Evolutionary conservation across 2,113 vertebrate genomes (phyloP).

Genomic region (Morone chrysops): DNA sequence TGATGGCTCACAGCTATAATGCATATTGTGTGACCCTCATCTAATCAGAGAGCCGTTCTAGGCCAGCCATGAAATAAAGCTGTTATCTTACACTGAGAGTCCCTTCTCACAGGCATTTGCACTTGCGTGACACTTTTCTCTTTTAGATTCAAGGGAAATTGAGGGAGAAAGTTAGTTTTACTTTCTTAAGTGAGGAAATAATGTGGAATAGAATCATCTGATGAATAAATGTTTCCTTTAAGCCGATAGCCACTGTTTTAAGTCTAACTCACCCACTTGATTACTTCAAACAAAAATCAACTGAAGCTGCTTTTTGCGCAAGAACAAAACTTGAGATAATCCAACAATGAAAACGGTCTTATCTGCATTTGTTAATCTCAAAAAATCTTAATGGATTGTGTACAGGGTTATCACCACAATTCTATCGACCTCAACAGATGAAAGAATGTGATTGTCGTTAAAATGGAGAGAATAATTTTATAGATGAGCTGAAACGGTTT

Average conservation of each 20-base stretch:
- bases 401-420: constrained; percentile 50
- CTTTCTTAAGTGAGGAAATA: constrained; percentile 39
- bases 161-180: constrained; percentile 35
- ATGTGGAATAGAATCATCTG: constrained; percentile 51
- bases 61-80: constrained; percentile 67
- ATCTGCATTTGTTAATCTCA: constrained; percentile 50
- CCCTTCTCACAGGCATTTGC: constrained; percentile 53
- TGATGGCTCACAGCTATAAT: constrained; percentile 52
- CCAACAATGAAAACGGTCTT: constrained; percentile 40
- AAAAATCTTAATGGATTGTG: constrained; percentile 14
- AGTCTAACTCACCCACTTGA: constrained; percentile 47
- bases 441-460: constrained; percentile 13
- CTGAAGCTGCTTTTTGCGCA: constrained; percentile 28
- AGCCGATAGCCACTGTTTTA: constrained; percentile 39
- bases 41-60: constrained; percentile 54
- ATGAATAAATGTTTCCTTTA: constrained; percentile 54
- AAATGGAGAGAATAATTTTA: constrained; percentile 16
- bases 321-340: constrained; percentile 60
- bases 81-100: constrained; percentile 63
- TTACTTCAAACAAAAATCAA: constrained; percentile 32
- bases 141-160: constrained; percentile 44
- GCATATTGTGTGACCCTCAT: constrained; percentile 66
- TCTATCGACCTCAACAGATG: constrained; percentile 34
- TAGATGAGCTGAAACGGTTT: constrained; percentile 7
- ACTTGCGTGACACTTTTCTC: constrained; percentile 45